Evolutionary conservation across 2,888 invertebrate genomes (phyloP), one percentile per base, ranked within the genome.

Genomic region (Volucella inflata): DNA sequence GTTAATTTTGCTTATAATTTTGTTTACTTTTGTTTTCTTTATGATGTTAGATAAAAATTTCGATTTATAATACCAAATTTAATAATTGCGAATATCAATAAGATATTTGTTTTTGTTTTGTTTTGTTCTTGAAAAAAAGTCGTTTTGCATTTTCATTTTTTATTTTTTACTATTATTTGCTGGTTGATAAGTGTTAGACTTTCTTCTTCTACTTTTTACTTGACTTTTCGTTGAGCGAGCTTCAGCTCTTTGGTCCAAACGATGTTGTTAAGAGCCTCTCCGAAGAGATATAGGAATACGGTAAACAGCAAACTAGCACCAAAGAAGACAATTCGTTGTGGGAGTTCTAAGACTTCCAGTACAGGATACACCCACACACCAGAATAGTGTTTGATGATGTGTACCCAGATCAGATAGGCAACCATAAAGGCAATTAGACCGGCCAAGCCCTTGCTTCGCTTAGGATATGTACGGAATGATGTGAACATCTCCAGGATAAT

Each of bases 281-380:
- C 97, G 48, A 95, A 89, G 74, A 95, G 90, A 91, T 97, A 97
- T 67, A 96, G 92, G 16, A 93, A 91, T 79, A 93, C 91, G 14
- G 94, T 93, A 88, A 96, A 93, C 2, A 92, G 92, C 60, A 96
- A 92, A 82, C 95, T 93, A 11, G 93, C 93, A 10, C 94, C 88
- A 90, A 97, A 96, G 92, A 98, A 98, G 10, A 94, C 91, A 70
- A 95, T 93, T 90, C 97, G 94, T 87, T 95, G 91, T 12, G 96
- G 95, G 90, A 95, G 93, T 89, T 95, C 94, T 55, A 99, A 92
- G 0, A 97, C 95, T 79, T 95, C 94, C 87, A 98, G 93, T 57
- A 99, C 94, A 0, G 98, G 98, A 91, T 99, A 99, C 0, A 98
- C 98, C 98, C 98, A 98, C 87, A 95, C 93, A 51, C 96, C 96